A percentile compares a stretch with the other conserved stretches of the same genome.
phyloP scores from a whole-genome alignment of 2,888 invertebrate species.

The Campoplex nolae region DNA sequence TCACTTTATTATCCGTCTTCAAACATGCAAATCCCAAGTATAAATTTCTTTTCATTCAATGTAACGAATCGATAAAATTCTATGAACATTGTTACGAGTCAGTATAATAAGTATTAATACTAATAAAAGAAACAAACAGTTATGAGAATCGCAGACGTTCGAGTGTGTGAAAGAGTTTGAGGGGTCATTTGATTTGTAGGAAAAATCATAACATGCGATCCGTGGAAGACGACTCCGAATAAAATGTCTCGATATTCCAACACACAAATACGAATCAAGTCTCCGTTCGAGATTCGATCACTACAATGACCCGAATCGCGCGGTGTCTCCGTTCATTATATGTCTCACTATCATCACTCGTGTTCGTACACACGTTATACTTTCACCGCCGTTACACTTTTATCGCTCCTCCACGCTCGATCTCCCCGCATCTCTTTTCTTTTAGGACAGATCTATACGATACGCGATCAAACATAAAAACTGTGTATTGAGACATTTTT shows the following conservation, averaged over 20 bases:
- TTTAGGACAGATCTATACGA: slow-evolving; percentile 9
- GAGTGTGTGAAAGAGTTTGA: background rate
- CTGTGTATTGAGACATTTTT: slow-evolving; percentile 53
- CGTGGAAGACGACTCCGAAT: slow-evolving; percentile 3
- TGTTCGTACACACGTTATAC: slow-evolving; percentile 41
- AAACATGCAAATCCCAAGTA: background rate
- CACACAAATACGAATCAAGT: slow-evolving; percentile 23
- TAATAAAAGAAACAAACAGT: background rate
- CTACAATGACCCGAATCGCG: slow-evolving; percentile 46
- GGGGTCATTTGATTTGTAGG: slow-evolving; percentile 27
- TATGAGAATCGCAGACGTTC: slow-evolving; percentile 11
- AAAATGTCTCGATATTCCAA: slow-evolving; percentile 17
- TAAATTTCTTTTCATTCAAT: background rate
- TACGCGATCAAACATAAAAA: slow-evolving; percentile 59
- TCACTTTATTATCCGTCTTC: background rate
- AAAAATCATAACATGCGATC: slow-evolving; percentile 32
- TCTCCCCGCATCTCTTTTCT: background rate
- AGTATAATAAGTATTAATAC: slow-evolving; percentile 5
- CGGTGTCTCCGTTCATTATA: slow-evolving; percentile 61
- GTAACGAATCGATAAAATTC: slow-evolving; percentile 1
- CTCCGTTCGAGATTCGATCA: slow-evolving; percentile 36
- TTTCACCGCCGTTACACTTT: slow-evolving; percentile 66
- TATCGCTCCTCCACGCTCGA: slow-evolving; percentile 62
- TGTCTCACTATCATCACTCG: slow-evolving; percentile 45
- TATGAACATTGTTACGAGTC: slow-evolving; percentile 29